Conservation (phyloP, 2,797 vertebrate species). For the Crocidura indochinensis region DNA sequence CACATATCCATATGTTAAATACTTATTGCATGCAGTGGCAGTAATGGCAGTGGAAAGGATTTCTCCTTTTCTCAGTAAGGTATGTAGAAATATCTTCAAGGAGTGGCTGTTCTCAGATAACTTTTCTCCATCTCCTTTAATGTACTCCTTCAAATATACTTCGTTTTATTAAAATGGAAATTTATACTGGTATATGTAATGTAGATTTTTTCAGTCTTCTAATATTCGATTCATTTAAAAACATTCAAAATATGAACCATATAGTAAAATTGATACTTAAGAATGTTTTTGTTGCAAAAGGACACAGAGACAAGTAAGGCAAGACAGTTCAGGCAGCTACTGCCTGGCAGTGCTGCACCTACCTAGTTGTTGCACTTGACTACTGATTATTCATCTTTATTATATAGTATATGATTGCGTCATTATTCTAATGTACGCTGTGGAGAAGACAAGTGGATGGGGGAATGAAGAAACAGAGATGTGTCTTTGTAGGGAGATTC, state of each 20-base stretch:
- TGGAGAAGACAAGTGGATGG: no score
- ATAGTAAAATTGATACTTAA: neutral
- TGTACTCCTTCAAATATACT: neutral
- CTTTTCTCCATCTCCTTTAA: constrained; percentile 5
- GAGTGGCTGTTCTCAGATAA: neutral
- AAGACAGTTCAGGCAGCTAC: no score
- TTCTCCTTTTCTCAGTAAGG: neutral
- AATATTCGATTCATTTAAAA: no score
- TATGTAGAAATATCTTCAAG: neutral
- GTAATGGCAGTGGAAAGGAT: neutral
- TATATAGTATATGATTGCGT: no score
- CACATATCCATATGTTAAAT: neutral
- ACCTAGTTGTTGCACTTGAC: no score
- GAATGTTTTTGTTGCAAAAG: neutral
- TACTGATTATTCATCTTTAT: no score
- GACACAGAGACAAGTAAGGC: no score
- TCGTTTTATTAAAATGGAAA: constrained; percentile 28
- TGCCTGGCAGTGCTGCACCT: no score
- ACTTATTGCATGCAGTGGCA: neutral
- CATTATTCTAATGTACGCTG: no score
- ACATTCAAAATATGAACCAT: neutral
- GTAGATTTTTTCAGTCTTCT: neutral
- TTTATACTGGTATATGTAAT: neutral
- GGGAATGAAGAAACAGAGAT: no score
- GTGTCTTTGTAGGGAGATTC: no score